Conservation (phyloP, 2,888 invertebrate species). For the Rapana venosa region DNA sequence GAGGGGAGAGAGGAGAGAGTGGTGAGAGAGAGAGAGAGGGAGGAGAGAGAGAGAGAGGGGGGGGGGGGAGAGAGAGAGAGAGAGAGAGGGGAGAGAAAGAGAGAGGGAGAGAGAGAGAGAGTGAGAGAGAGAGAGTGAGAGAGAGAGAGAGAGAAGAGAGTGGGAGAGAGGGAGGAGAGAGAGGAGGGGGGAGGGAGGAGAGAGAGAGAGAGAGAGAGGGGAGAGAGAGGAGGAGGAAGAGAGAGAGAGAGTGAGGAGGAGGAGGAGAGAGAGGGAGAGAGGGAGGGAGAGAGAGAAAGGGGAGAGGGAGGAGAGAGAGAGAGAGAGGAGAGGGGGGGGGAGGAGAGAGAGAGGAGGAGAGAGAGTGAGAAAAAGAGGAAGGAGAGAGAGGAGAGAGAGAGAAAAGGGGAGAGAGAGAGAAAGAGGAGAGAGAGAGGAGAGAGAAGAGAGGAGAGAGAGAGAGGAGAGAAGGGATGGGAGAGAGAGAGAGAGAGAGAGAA, state of each 20-base stretch:
- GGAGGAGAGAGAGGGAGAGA: background rate
- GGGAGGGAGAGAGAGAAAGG: background rate
- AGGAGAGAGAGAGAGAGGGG: background rate
- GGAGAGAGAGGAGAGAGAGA: background rate
- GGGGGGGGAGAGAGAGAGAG: background rate
- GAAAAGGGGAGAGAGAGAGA: background rate
- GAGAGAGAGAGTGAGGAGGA: constrained; percentile 9
- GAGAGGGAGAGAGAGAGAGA: background rate
- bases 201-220: background rate
- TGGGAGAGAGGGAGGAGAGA: background rate
- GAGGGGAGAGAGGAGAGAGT: background rate
- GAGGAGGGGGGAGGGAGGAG: background rate
- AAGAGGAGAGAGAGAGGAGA: background rate
- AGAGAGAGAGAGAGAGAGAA: background rate
- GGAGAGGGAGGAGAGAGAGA: background rate
- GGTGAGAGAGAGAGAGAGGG: too few relatives aligned
- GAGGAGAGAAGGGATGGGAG: background rate
- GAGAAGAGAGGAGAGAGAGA: background rate
- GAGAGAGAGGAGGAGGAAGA: constrained; percentile 6
- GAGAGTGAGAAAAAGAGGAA: background rate
- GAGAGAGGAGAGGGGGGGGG: background rate
- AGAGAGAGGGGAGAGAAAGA: background rate
- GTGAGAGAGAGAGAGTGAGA: background rate
- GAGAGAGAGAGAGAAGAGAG: background rate
- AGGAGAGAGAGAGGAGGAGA: background rate